These are phyloP conservation scores for Gobiocypris rarus DNA, from an alignment of 2,113 vertebrate genomes.

Conservation along the genomic window DNA sequence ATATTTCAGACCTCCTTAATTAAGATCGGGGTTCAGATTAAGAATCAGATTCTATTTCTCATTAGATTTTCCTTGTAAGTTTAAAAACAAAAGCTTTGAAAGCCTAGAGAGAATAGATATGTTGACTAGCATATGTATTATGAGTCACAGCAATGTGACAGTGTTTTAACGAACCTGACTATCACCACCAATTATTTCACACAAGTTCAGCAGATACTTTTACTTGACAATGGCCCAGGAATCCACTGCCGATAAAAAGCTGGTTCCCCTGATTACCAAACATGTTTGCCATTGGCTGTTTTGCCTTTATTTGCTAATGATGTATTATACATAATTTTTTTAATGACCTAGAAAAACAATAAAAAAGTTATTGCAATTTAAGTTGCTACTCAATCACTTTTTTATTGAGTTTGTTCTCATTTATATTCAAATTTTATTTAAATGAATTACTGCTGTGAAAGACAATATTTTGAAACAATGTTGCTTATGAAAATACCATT, in stretches of 20 bases:
- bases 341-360: background rate
- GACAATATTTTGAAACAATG: background rate
- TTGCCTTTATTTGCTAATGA: background rate
- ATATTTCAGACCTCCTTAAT: background rate
- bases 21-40: background rate
- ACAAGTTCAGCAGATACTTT: background rate
- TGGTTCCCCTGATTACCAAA: background rate
- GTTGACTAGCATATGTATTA: background rate
- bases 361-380: background rate
- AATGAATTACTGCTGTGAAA: background rate
- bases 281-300: constrained; percentile 3
- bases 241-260: background rate
- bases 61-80: background rate
- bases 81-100: constrained; percentile 17
- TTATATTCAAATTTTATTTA: background rate
- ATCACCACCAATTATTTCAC: background rate
- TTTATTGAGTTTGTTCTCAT: background rate
- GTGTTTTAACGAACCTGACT: background rate
- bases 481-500: background rate
- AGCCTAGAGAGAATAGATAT: background rate
- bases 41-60: background rate
- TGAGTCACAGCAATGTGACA: constrained; percentile 2
- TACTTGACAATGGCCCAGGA: background rate
- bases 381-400: background rate
- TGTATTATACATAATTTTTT: background rate